Evolutionary conservation across 2,113 vertebrate genomes (phyloP).

Genomic region (Blennius ocellaris): DNA sequence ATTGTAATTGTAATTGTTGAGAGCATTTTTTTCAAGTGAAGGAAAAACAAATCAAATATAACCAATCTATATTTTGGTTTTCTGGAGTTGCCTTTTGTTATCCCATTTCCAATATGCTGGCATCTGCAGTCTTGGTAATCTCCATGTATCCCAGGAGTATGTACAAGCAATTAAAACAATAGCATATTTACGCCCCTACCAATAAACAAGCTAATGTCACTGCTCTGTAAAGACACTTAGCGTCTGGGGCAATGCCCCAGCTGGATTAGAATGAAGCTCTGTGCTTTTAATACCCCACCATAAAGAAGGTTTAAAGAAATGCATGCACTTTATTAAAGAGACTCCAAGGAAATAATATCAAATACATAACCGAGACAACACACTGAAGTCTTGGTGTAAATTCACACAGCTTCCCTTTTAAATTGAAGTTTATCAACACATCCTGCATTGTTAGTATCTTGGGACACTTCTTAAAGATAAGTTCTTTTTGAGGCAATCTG

Average conservation of each 20-base stretch:
- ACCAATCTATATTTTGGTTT: constrained; percentile 77
- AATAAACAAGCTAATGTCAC: constrained; percentile 87
- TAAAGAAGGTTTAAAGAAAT: constrained; percentile 82
- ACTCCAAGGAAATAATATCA: constrained; percentile 83
- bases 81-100: constrained; percentile 72
- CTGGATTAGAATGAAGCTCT: constrained; percentile 79
- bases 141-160: constrained; percentile 82
- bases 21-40: constrained; percentile 63
- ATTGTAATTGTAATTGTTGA: constrained; percentile 41
- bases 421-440: constrained; percentile 65
- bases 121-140: constrained; percentile 83
- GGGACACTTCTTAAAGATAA: constrained; percentile 37
- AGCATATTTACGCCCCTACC: constrained; percentile 84
- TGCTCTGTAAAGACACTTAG: constrained; percentile 82
- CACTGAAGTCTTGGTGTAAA: constrained; percentile 60
- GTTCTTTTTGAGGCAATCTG: constrained; percentile 31
- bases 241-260: constrained; percentile 80
- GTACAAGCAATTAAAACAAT: constrained; percentile 87
- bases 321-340: constrained; percentile 82
- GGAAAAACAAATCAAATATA: constrained; percentile 76
- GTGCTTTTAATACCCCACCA: constrained; percentile 77
- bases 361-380: constrained; percentile 76
- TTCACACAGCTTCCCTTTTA: constrained; percentile 62
- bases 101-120: constrained; percentile 81
- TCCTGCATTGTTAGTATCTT: constrained; percentile 45